Evolutionary conservation across 2,113 vertebrate genomes (phyloP), one percentile per base, ranked within the genome.

Genomic region (Ciconia maguari): DNA sequence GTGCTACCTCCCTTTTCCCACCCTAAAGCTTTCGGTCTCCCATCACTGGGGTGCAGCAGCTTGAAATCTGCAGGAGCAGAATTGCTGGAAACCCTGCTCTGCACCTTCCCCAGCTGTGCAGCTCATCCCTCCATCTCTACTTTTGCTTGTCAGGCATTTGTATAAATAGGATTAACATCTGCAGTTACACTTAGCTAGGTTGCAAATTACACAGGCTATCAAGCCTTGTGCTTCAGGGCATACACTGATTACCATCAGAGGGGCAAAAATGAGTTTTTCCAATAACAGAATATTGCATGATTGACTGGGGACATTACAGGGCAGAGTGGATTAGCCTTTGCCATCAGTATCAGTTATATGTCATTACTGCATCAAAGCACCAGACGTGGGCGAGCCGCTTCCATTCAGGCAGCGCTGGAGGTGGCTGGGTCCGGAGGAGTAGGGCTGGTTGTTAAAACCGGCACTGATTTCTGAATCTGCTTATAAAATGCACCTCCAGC

Each of bases 101-200:
- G 0, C 8, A 57, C 42, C 58, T 93, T 85, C 52, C 36, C 58
- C 36, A 3, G 1, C 36, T 15, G 30, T 69, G 44, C 58, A 77
- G 57, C 91, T 82, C 10, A 0, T 68, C 64, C 38, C 77, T 76
- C 54, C 66, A 65, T 32, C 70, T 49, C 58, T 54, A 5, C 81
- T 89, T 92, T 55, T 90, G n/a, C 94, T 96, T 90, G 91, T 91
- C 94, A 94, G 87, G 78, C 91, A 66, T 96, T 95, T 95, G 76
- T 95, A 94, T 95, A 95, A 96, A 97, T 80, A 95, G 91, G 89
- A 97, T 97, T 96, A 97, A 94, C 94, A 95, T 96, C 89, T 88
- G 77, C 95, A 95, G 91, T 77, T 96, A 91, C 93, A 97, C 93
- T 96, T 93, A 95, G 87, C 94, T 80, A 51, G 87, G 91, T 48